phyloP scores from a whole-genome alignment of 2,113 vertebrate species.

The Actinemys pallida region DNA sequence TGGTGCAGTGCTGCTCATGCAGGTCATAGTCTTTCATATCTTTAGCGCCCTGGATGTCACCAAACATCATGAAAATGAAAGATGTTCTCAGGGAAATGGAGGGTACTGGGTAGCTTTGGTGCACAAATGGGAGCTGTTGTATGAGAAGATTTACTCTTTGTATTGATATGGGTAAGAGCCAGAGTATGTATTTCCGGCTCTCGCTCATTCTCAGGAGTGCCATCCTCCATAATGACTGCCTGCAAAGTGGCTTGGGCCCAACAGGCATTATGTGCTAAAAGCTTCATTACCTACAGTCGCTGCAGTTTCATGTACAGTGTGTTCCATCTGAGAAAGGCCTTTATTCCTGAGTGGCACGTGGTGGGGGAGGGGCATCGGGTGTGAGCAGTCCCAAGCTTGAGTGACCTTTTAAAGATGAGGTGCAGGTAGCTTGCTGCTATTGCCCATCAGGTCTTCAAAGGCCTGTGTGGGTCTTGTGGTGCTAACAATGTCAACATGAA shows the following conservation, averaged over 20 bases:
- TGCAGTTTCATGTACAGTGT: background rate
- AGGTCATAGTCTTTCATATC: background rate
- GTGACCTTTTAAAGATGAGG: background rate
- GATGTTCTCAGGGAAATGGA: background rate
- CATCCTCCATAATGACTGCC: background rate
- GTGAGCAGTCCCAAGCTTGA: background rate
- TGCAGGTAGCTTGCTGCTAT: background rate
- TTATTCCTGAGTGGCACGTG: background rate
- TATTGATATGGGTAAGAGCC: background rate
- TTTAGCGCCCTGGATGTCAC: background rate
- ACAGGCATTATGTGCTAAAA: conserved; percentile 23
- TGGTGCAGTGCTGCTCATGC: background rate
- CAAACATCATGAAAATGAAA: background rate
- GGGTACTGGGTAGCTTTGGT: background rate
- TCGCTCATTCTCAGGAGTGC: conserved; percentile 25
- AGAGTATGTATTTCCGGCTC: conserved; percentile 28
- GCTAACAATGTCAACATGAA: background rate
- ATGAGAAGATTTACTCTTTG: background rate
- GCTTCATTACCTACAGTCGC: conserved; percentile 14
- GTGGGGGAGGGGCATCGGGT: background rate
- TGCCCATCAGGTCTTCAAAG: background rate
- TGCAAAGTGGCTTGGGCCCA: conserved; percentile 22
- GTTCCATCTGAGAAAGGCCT: background rate
- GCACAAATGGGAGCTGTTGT: background rate
- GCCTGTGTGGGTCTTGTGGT: background rate